Evolutionary conservation across 2,113 vertebrate genomes (phyloP).

Genomic region (Festucalex cinctus): DNA sequence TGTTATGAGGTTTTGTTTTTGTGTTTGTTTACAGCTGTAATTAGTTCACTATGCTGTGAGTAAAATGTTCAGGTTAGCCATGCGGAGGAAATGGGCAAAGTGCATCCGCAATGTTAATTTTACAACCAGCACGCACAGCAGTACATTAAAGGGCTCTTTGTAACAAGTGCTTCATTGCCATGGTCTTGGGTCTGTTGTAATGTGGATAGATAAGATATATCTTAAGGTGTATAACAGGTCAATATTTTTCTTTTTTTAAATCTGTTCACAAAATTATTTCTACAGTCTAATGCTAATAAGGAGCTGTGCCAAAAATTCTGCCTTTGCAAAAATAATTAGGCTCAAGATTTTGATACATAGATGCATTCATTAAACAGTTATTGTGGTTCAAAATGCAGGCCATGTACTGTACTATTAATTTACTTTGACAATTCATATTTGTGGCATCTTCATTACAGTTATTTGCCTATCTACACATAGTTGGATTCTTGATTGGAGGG

Average conservation of each 20-base stretch:
- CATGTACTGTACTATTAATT: no score
- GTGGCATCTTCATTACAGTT: neutral
- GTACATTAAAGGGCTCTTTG: neutral
- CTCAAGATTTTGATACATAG: no score
- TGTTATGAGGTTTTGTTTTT: constrained; percentile 22
- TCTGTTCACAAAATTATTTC: neutral
- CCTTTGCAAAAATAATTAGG: no score
- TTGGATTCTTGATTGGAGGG: neutral
- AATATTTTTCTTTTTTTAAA: neutral
- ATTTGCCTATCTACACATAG: neutral
- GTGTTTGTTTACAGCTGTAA: constrained; percentile 63
- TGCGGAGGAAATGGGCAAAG: constrained; percentile 59
- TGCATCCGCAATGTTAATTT: constrained; percentile 49
- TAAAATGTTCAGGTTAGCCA: constrained; percentile 52
- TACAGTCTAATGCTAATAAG: no score
- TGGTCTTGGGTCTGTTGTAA: constrained; percentile 22
- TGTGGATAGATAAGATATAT: neutral
- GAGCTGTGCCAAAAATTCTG: no score
- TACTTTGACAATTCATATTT: no score
- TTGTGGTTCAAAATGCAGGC: no score
- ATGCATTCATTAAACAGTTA: no score
- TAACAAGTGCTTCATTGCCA: constrained; percentile 22
- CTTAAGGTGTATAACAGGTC: neutral
- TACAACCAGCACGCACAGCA: constrained; percentile 33
- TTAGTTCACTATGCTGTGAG: constrained; percentile 63